phyloP scores from a whole-genome alignment of 2,888 invertebrate genomes.

The Stegophylla sp. region DNA sequence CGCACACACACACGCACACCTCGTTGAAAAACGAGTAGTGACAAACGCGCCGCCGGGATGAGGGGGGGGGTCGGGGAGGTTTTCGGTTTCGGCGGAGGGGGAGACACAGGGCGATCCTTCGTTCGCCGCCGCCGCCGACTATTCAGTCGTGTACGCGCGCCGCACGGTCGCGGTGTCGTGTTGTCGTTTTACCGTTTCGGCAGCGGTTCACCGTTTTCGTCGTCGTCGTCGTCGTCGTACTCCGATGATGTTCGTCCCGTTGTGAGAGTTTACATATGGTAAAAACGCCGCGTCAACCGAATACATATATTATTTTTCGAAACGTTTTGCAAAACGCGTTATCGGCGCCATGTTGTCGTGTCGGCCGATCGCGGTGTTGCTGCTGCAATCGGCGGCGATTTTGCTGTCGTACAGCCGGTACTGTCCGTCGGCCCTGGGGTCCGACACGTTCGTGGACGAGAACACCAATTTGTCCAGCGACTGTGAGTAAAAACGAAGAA shows the following conservation, averaged over 20 bases:
- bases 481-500: conserved; percentile 34
- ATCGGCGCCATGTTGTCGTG: not conserved
- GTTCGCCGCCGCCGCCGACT: not conserved
- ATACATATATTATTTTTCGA: too few relatives aligned
- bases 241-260: too few relatives aligned
- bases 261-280: too few relatives aligned
- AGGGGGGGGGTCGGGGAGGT: too few relatives aligned
- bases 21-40: not conserved
- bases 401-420: not conserved
- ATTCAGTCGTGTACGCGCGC: conserved; percentile 39
- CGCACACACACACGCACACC: too few relatives aligned
- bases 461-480: conserved; percentile 37
- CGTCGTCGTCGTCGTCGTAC: not conserved
- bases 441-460: conserved; percentile 50
- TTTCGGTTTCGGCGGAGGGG: not conserved
- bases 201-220: not conserved
- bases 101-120: not conserved
- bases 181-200: not conserved
- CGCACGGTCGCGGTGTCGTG: conserved; percentile 6
- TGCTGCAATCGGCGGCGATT: not conserved
- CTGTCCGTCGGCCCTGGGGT: not conserved
- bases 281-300: too few relatives aligned
- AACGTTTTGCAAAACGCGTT: too few relatives aligned
- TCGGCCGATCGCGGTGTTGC: not conserved
- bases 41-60: not conserved